These are phyloP conservation scores for Ramphastos sulfuratus DNA, from an alignment of 2,113 vertebrate species.

Conservation along the genomic window DNA sequence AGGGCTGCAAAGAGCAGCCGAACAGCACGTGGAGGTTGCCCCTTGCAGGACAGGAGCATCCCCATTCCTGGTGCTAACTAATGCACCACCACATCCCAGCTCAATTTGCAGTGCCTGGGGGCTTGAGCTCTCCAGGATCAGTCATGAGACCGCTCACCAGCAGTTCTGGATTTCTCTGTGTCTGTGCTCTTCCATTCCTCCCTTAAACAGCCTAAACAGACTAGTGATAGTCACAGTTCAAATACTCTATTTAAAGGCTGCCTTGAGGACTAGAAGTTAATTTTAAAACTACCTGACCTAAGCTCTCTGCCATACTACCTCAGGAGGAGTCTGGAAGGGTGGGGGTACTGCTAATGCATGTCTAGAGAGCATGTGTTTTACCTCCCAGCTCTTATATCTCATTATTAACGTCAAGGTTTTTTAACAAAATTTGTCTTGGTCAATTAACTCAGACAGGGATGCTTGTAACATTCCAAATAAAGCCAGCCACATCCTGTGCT, in stretches of 20 bases:
- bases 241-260: slow-evolving; percentile 41
- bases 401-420: slow-evolving; percentile 69
- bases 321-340: slow-evolving; percentile 29
- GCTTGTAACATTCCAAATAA: slow-evolving; percentile 68
- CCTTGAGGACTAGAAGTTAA: slow-evolving; percentile 66
- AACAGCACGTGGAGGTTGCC: neutral
- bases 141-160: neutral
- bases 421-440: slow-evolving; percentile 73
- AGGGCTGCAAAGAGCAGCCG: neutral
- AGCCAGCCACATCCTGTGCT: slow-evolving; percentile 53
- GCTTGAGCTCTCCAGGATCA: neutral
- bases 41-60: neutral
- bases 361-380: slow-evolving; percentile 28
- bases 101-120: neutral
- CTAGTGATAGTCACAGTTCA: slow-evolving; percentile 21
- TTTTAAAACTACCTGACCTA: slow-evolving; percentile 70
- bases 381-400: slow-evolving; percentile 63
- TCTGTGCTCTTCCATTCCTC: neutral
- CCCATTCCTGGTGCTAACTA: neutral
- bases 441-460: slow-evolving; percentile 63
- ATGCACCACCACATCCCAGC: neutral
- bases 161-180: neutral
- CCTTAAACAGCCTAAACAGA: neutral
- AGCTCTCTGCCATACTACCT: slow-evolving; percentile 45
- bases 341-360: slow-evolving; percentile 25